Evolutionary conservation across 2,888 invertebrate species (phyloP), one percentile per base, ranked within the genome.

Genomic region (Adelognathus sp.): DNA sequence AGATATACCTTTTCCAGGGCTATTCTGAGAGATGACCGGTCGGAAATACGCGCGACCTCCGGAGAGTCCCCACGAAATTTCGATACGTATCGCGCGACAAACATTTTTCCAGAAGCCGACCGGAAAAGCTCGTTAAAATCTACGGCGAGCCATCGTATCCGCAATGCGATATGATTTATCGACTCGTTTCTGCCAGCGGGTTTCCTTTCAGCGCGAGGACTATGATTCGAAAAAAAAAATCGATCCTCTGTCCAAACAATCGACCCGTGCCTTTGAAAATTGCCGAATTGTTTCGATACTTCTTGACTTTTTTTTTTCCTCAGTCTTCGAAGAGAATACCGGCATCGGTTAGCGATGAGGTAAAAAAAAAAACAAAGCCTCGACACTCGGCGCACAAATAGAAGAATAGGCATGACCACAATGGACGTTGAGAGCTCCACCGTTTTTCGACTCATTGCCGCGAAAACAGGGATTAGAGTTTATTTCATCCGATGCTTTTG

Each of bases 301-400:
- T n/a, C n/a, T 50, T 4, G 50, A 9, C n/a, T 9, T 6, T 50
- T 50, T 6, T 50, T 24, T 36, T 36, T n/a, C 36, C 36, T 36
- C 36, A 9, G 6, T 50, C 50, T 24, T 50, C 1, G 50, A 63
- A 72, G 31, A 50, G 69, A 54, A 24, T 31, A 9, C 63, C 21
- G 18, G 54, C n/a, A 11, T 21, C 11, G 61, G 18, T 24, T 41
- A 60, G 46, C 18, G 29, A 27, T 52, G 52, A 61, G 61, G 7
- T 7, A 14, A 61, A 46, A 21, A 56, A 63, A 44, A 50, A 73
- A 50, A 24, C 50, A 27, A 58, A 56, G 56, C n/a, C 33, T 33
- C 24, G 52, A 14, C 46, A 66, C 52, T 70, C 72, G 73, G 77
- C 76, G 63, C 69, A 36, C 33, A 81, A 58, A 61, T 54, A 54